Evolutionary conservation across 2,888 invertebrate species (phyloP), one percentile per base, ranked within the genome.

Genomic region (Bruchidius siliquastri): DNA sequence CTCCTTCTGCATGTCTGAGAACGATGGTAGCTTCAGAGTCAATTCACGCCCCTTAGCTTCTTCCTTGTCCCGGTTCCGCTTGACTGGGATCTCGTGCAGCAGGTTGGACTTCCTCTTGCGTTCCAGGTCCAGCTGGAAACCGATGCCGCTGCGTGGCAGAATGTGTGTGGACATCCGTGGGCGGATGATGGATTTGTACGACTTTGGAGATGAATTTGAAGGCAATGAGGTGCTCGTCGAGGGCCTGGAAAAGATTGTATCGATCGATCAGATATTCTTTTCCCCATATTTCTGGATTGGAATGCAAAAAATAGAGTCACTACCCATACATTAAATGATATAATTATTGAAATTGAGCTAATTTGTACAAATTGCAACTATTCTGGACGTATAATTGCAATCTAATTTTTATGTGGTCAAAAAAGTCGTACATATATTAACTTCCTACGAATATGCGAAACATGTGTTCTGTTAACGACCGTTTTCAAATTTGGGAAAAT

Each of bases 61-160:
- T 67, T 72, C 77, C 0, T 74, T 77, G 32, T 75, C 76, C 72
- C 77, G 77, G 72, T 74, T 80, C 32, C 79, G 73, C 73, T 81
- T 80, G 70, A 79, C 13, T 0, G 84, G 83, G 20, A 85, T 79
- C 22, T 84, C 84, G 0, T 81, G 77, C 20, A 81, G 73, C 18
- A 80, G 72, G 68, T 76, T 77, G 0, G 83, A 82, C 76, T 86
- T 86, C 20, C 86, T 77, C 79, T 86, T 87, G n/a, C 86, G 78
- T 72, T 86, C 85, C 68, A 83, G 71, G 67, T 86, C 85, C 22
- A 81, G 78, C 73, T 75, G 80, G 71, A 77, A 69, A 10, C 72
- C 72, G 18, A 75, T 21, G 22, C 80, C 81, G 66, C 74, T 78
- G 71, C 79, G 80, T 20, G 82, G 81, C 67, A 83, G 72, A 21